phyloP scores from a whole-genome alignment of 2,113 vertebrate species.

The Cheirogaleus medius region DNA sequence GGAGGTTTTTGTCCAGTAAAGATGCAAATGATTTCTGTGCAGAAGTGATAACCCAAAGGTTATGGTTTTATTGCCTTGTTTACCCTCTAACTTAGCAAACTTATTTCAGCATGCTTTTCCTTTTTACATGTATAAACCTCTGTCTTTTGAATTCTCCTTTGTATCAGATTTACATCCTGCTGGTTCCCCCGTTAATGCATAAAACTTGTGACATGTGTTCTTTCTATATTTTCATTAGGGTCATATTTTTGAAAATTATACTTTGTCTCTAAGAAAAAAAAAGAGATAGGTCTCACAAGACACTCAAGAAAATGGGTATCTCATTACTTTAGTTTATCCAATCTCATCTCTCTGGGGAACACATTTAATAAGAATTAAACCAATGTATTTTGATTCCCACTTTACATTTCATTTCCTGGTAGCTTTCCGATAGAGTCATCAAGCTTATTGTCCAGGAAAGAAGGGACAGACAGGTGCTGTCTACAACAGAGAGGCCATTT shows the following conservation, averaged over 20 bases:
- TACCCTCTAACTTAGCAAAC: conserved; percentile 45
- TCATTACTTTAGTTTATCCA: neutral
- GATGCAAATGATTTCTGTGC: conserved; percentile 41
- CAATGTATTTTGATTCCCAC: neutral
- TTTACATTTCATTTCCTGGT: conserved; percentile 36
- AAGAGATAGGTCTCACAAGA: neutral
- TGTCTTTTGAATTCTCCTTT: conserved; percentile 45
- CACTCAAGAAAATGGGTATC: neutral
- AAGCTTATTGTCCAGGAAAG: conserved; percentile 50
- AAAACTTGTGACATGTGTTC: neutral
- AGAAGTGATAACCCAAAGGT: neutral
- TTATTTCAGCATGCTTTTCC: conserved; percentile 14
- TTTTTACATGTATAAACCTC: neutral
- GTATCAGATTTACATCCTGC: neutral
- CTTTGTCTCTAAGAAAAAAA: neutral
- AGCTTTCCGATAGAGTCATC: conserved; percentile 35
- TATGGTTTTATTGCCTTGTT: neutral
- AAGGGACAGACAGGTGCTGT: conserved; percentile 33
- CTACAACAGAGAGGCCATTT: conserved; percentile 6
- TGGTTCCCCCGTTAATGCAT: neutral
- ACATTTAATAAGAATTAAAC: conserved; percentile 19
- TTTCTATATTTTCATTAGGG: neutral
- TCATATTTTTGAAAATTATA: conserved; percentile 21
- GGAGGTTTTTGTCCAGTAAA: neutral
- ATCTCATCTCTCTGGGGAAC: neutral